phyloP scores from a whole-genome alignment of 2,113 vertebrate species.

The Pithys albifrons region DNA sequence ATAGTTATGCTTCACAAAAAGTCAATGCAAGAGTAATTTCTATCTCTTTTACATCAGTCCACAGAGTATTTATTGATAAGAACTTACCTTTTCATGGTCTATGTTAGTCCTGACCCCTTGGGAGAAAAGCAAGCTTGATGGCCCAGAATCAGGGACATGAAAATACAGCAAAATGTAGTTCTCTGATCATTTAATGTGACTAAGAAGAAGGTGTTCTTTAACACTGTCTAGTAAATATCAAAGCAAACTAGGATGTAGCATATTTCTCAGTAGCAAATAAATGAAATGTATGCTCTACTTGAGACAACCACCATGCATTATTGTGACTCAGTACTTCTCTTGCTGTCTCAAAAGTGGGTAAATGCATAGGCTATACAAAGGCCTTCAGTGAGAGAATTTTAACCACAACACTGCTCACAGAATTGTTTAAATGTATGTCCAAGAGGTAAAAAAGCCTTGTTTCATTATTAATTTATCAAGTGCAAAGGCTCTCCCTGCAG shows the following conservation, averaged over 20 bases:
- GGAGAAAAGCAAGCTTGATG: background rate
- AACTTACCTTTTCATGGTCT: background rate
- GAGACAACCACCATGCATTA: background rate
- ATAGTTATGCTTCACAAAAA: background rate
- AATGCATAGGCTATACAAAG: background rate
- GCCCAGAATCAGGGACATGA: background rate
- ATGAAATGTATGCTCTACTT: background rate
- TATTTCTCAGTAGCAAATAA: conserved; percentile 14
- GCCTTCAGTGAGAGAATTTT: background rate
- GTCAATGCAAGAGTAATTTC: background rate
- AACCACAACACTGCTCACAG: background rate
- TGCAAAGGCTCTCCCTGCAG: background rate
- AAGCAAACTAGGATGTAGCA: background rate
- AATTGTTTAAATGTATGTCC: background rate
- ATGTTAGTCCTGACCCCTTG: background rate
- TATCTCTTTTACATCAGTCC: background rate
- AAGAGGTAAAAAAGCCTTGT: background rate
- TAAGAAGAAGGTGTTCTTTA: background rate
- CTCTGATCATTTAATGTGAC: background rate
- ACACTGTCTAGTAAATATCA: conserved; percentile 28
- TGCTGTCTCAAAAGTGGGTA: background rate
- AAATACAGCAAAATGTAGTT: background rate
- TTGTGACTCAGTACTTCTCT: background rate
- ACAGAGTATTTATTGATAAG: background rate
- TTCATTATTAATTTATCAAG: background rate